Evolutionary conservation across 2,888 invertebrate species (phyloP).

Genomic region (Dorcus parallelipipedus): DNA sequence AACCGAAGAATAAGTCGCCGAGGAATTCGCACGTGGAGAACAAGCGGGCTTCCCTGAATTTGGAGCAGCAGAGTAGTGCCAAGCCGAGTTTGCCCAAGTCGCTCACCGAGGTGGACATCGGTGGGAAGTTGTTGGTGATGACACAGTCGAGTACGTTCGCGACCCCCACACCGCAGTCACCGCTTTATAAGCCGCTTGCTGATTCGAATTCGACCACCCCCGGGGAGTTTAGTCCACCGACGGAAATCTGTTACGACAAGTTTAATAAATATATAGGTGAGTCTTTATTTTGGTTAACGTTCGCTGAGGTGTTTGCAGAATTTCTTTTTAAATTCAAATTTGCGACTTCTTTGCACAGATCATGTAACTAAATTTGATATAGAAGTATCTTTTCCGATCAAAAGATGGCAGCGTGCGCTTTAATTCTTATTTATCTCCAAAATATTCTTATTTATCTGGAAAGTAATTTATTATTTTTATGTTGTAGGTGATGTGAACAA

Average conservation of each 20-base stretch:
- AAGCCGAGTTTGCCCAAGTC: conserved; percentile 37
- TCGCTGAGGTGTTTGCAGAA: no score
- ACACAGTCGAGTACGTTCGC: conserved; percentile 33
- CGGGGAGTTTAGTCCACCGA: conserved; percentile 42
- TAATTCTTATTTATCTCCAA: no score
- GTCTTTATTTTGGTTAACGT: neutral
- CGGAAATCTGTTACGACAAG: conserved; percentile 53
- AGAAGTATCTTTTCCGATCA: no score
- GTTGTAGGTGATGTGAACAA: conserved; percentile 1
- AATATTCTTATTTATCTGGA: no score
- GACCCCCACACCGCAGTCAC: conserved; percentile 43
- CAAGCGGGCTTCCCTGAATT: conserved; percentile 43
- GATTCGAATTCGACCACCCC: conserved; percentile 42
- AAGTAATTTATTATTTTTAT: neutral
- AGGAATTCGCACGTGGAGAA: conserved; percentile 39
- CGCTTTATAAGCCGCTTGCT: conserved; percentile 41
- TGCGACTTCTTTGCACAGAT: no score
- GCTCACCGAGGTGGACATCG: conserved; percentile 42
- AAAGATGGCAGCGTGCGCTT: no score
- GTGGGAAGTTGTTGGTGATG: conserved; percentile 30
- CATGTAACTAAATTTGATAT: no score
- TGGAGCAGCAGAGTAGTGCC: conserved; percentile 27
- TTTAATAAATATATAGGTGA: conserved; percentile 44
- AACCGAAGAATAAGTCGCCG: conserved; percentile 46
- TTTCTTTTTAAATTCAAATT: no score